These are phyloP conservation scores for Cyanoderma ruficeps DNA, from an alignment of 2,113 vertebrate species.

Conservation along the genomic window DNA sequence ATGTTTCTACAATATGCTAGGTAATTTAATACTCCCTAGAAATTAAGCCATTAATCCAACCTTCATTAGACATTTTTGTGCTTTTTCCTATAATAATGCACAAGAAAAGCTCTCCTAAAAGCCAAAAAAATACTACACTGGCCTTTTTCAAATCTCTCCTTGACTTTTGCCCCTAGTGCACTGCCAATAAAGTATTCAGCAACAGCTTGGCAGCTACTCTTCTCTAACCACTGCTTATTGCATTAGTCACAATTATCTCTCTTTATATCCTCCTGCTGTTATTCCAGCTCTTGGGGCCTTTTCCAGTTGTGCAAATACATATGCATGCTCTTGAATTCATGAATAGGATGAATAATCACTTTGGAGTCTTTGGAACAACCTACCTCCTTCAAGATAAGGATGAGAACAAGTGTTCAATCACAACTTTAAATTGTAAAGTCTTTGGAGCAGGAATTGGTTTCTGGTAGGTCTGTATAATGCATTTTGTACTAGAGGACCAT, in stretches of 20 bases:
- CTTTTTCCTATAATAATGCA: background rate
- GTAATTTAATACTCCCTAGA: conserved; percentile 2
- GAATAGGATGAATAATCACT: conserved; percentile 32
- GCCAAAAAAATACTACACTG: background rate
- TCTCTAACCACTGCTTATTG: background rate
- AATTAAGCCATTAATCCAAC: conserved; percentile 35
- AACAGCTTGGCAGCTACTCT: background rate
- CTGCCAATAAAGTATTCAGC: background rate
- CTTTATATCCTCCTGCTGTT: background rate
- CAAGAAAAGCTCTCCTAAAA: background rate
- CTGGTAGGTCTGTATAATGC: background rate
- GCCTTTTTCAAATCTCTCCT: background rate
- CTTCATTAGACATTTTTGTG: background rate
- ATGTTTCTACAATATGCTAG: background rate
- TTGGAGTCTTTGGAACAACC: conserved; percentile 13
- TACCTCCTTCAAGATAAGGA: conserved; percentile 1
- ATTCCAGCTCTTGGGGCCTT: background rate
- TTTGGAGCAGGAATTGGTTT: background rate
- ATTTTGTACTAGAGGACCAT: background rate
- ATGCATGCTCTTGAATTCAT: background rate
- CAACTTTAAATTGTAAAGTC: conserved; percentile 9
- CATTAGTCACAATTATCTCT: conserved; percentile 17
- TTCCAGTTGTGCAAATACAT: conserved; percentile 12
- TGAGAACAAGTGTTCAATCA: conserved; percentile 23
- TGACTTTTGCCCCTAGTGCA: background rate